These are phyloP conservation scores for Pantherophis vulpinus DNA, from an alignment of 2,797 vertebrate species.

Conservation along the genomic window DNA sequence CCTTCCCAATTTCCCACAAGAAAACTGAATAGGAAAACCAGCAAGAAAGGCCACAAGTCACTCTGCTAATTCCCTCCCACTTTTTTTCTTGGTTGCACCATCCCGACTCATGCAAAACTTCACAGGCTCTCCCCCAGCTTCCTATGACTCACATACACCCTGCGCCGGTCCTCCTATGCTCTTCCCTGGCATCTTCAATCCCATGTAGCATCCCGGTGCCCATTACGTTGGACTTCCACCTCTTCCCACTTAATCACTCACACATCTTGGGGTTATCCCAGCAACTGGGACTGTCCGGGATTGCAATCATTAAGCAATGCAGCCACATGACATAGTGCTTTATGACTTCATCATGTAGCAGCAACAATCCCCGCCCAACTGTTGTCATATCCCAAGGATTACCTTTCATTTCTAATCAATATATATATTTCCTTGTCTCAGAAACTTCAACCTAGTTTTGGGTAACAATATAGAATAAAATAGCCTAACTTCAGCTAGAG, in stretches of 20 bases:
- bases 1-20: not conserved
- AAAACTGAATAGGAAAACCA: not conserved
- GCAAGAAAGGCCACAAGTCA: not conserved
- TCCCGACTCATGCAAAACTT: not conserved
- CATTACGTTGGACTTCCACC: not conserved
- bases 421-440: not conserved
- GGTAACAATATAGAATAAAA: fast-evolving
- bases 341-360: not conserved
- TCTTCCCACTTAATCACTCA: not conserved
- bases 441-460: not conserved
- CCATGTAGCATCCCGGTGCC: not conserved
- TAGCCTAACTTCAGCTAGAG: not conserved
- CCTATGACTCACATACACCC: not conserved
- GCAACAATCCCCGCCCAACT: not conserved
- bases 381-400: not conserved
- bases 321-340: not conserved
- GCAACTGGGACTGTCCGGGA: not conserved
- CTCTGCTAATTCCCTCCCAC: not conserved
- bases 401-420: not conserved
- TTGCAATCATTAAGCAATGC: not conserved
- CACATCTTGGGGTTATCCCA: not conserved
- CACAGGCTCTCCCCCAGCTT: not conserved
- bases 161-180: not conserved
- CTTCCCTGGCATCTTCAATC: not conserved
- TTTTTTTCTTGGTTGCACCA: not conserved